Evolutionary conservation across 2,888 invertebrate species (phyloP), one percentile per base, ranked within the genome.

Genomic region (Caenorhabditis uteleia): DNA sequence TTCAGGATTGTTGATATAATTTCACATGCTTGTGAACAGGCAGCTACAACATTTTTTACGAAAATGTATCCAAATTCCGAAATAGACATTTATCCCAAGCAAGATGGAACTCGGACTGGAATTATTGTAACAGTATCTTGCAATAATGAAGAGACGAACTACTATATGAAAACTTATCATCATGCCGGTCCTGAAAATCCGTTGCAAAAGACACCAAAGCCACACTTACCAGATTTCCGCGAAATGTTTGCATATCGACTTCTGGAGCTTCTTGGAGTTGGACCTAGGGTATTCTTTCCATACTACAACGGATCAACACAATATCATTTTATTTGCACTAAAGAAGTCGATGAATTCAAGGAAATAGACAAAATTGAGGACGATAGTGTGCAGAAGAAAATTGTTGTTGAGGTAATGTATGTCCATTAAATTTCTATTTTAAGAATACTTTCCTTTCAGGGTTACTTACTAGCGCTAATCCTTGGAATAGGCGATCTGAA

Each of bases 401-500:
- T 49, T 2, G 56, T 61, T 56, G 61, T 61, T 49, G 50, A 61
- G 55, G 58, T 58, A 31, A 51, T 51, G 44, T 48, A 47, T 44
- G 51, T 53, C 53, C 12, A 51, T 53, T 44, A 21, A 27, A n/a
- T 51, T 31, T 36, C 23, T 14, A 55, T 49, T 39, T 57, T 64
- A 50, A 38, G 49, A 54, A 38, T 54, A 50, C 49, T 54, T 46
- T 33, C 66, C 55, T 60, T 66, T 60, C 40, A 60, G 66, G 56
- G 51, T 55, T 66, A 60, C 44, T 44, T 66, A 44, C 60, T 66
- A 16, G 55, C 47, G 26, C 59, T 66, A 29, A 60, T 66, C 34
- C 56, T 60, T 61, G 66, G 66, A 26, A 56, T 66, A 47, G 51
- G 60, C 43, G 66, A 66, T 51, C 51, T 66, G 46, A 39, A 62